Percentiles rank a stretch among this genome's conserved stretches.
These are phyloP conservation scores for Araneus ventricosus DNA, from an alignment of 1,140 invertebrate species.

Conservation along the genomic window DNA sequence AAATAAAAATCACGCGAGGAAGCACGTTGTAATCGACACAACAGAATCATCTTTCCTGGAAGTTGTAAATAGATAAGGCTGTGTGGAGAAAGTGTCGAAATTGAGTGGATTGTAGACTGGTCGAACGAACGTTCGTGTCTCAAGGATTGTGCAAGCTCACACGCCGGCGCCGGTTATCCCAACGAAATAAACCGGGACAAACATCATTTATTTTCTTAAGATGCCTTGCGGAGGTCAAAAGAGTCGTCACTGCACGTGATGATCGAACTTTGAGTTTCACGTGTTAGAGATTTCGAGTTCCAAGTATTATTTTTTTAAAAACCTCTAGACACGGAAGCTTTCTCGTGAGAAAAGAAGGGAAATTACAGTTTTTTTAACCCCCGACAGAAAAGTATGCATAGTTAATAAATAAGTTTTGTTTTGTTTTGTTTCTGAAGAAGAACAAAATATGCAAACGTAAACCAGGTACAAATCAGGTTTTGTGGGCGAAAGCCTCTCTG, in stretches of 20 bases:
- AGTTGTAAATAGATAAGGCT: too few relatives aligned
- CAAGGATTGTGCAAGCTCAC: neutral
- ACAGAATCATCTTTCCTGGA: too few relatives aligned
- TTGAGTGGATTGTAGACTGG: neutral
- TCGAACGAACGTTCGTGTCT: neutral
- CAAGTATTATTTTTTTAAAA: neutral
- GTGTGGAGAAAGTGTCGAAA: too few relatives aligned
- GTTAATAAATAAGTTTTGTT: too few relatives aligned
- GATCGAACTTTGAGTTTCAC: neutral
- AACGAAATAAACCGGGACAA: neutral
- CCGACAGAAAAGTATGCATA: too few relatives aligned
- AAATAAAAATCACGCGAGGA: too few relatives aligned
- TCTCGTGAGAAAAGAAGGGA: neutral
- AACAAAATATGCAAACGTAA: too few relatives aligned
- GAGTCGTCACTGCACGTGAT: neutral
- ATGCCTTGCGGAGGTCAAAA: constrained; percentile 2
- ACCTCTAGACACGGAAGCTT: neutral
- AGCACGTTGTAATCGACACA: too few relatives aligned
- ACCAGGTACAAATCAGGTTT: too few relatives aligned
- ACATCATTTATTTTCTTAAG: neutral
- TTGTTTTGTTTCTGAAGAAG: too few relatives aligned
- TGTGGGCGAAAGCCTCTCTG: too few relatives aligned
- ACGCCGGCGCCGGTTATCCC: neutral
- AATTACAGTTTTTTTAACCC: too few relatives aligned
- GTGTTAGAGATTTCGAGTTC: neutral